phyloP scores from a whole-genome alignment of 1,140 invertebrate genomes.

The Lutraria rhynchaena region DNA sequence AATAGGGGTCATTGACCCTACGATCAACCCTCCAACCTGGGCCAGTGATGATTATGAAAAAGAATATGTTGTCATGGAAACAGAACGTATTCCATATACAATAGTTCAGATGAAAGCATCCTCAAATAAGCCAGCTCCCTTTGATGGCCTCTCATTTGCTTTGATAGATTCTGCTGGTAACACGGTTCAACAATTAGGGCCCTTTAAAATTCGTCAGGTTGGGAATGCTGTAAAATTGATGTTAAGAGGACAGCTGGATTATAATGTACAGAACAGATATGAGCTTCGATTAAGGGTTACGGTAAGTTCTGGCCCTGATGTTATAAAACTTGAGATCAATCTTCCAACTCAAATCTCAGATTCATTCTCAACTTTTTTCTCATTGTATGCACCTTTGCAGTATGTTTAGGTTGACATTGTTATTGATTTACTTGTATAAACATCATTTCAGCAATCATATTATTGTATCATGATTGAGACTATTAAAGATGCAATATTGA shows the following conservation, averaged over 20 bases:
- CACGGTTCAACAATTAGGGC: slow-evolving; percentile 60
- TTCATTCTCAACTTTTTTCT: no score
- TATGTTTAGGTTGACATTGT: no score
- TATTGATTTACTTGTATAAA: no score
- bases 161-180: slow-evolving; percentile 67
- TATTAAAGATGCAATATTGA: no score
- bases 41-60: slow-evolving; percentile 65
- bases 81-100: slow-evolving; percentile 61
- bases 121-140: slow-evolving; percentile 67
- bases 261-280: slow-evolving; percentile 67
- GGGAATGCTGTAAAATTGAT: slow-evolving; percentile 64
- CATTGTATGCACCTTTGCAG: no score
- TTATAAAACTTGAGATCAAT: no score
- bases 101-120: slow-evolving; percentile 68
- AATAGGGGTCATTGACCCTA: slow-evolving; percentile 65
- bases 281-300: slow-evolving; percentile 68
- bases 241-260: slow-evolving; percentile 67
- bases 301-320: slow-evolving; percentile 63
- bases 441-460: no score
- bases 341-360: no score
- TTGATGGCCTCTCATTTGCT: slow-evolving; percentile 67
- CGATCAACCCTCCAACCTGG: slow-evolving; percentile 72
- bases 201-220: slow-evolving; percentile 64
- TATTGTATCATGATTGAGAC: no score
- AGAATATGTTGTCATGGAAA: slow-evolving; percentile 68